Conservation (phyloP, 1,140 invertebrate genomes). For the Chironomus striatipennis region DNA sequence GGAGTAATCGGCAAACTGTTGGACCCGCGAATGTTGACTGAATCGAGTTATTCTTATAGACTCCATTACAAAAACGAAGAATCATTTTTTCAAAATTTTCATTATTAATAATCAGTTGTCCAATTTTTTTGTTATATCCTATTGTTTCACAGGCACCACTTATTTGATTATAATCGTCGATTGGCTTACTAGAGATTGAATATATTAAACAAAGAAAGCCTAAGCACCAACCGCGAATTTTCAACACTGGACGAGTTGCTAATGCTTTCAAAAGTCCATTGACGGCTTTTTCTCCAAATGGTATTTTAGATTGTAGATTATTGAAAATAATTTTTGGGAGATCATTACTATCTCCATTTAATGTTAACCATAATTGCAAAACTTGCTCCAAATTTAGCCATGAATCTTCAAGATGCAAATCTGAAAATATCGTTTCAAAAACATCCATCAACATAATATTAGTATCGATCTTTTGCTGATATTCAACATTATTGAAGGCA, state of each 20-base stretch:
- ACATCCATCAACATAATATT: constrained; percentile 56
- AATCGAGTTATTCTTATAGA: constrained; percentile 43
- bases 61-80: constrained; percentile 60
- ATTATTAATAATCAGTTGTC: constrained; percentile 55
- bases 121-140: constrained; percentile 42
- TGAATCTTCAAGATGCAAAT: constrained; percentile 46
- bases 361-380: constrained; percentile 72
- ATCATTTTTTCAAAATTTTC: constrained; percentile 63
- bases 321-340: constrained; percentile 40
- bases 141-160: no score
- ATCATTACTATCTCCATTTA: constrained; percentile 53
- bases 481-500: constrained; percentile 38
- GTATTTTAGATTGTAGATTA: constrained; percentile 58
- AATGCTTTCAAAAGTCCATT: constrained; percentile 59
- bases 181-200: constrained; percentile 45
- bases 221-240: constrained; percentile 63
- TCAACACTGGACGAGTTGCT: constrained; percentile 54
- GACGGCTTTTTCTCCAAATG: constrained; percentile 60
- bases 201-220: constrained; percentile 53
- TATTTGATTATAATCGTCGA: constrained; percentile 26
- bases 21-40: constrained; percentile 57
- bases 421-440: constrained; percentile 59
- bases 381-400: constrained; percentile 67
- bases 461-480: constrained; percentile 33
- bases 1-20: constrained; percentile 60